A percentile compares a stretch with the other conserved stretches of the same genome.
Evolutionary conservation across 2,113 vertebrate genomes (phyloP).

Genomic region (Uria lomvia): DNA sequence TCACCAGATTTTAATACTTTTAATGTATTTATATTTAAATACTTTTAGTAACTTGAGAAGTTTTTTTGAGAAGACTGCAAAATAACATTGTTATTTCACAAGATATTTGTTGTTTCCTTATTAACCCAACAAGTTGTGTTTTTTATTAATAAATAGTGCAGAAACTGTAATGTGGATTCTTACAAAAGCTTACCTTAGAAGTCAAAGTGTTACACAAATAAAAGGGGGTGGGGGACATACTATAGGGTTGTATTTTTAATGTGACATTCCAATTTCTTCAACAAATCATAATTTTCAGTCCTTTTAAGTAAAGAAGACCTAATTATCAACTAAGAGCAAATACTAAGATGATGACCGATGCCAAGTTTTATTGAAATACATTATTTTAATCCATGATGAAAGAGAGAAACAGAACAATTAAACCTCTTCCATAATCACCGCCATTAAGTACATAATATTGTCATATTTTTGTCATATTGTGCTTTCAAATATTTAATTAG

Average conservation of each 20-base stretch:
- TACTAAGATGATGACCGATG: neutral
- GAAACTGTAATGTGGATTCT: neutral
- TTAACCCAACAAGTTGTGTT: neutral
- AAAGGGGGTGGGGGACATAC: neutral
- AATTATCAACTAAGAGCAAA: neutral
- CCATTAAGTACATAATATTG: neutral
- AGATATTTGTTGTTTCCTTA: too few relatives aligned
- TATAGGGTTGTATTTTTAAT: neutral
- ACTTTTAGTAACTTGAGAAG: neutral
- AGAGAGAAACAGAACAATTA: conserved; percentile 2
- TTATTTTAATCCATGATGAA: neutral
- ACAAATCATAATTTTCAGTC: neutral
- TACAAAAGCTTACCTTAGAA: neutral
- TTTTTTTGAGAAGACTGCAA: neutral
- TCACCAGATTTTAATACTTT: neutral
- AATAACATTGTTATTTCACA: neutral
- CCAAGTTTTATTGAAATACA: neutral
- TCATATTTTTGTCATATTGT: neutral
- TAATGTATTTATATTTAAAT: neutral
- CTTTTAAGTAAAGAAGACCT: neutral
- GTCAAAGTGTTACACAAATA: neutral
- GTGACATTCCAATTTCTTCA: neutral
- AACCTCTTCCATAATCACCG: neutral
- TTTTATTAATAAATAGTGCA: neutral
- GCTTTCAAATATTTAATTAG: conserved; percentile 17